phyloP scores from a whole-genome alignment of 2,113 vertebrate genomes.

The Mesembrinibis cayennensis region DNA sequence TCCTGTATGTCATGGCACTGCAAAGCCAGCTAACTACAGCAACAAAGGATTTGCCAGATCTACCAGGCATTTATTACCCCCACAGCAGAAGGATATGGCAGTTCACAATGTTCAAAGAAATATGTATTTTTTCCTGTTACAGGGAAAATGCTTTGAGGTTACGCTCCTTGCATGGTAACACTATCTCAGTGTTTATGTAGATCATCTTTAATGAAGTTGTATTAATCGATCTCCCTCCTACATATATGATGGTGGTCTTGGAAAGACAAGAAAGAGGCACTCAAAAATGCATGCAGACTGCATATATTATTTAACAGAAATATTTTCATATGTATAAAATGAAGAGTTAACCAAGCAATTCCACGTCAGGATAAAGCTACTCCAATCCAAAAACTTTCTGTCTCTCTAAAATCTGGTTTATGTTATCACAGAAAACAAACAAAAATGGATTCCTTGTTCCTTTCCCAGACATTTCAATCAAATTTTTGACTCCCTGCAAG shows the following conservation, averaged over 20 bases:
- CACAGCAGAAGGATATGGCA: neutral
- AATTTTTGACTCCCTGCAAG: neutral
- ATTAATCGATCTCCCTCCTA: neutral
- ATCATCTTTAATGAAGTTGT: neutral
- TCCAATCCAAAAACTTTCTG: neutral
- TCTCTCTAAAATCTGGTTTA: neutral
- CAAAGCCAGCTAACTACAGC: neutral
- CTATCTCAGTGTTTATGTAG: neutral
- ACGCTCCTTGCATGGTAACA: neutral
- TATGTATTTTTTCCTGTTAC: neutral
- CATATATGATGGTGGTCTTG: neutral
- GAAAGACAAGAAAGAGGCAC: neutral
- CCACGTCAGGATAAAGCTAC: neutral
- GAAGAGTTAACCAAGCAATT: neutral
- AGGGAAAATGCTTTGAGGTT: neutral
- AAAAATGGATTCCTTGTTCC: neutral
- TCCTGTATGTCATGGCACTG: fast-evolving
- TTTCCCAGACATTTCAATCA: neutral
- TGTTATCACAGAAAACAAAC: conserved; percentile 13
- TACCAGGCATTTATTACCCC: neutral
- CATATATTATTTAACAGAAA: neutral
- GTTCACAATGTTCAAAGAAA: neutral
- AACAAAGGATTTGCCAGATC: neutral
- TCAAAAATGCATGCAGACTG: neutral
- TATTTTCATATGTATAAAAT: neutral